Conservation (phyloP, 2,888 invertebrate species). For the Athripsodes cinereus region DNA sequence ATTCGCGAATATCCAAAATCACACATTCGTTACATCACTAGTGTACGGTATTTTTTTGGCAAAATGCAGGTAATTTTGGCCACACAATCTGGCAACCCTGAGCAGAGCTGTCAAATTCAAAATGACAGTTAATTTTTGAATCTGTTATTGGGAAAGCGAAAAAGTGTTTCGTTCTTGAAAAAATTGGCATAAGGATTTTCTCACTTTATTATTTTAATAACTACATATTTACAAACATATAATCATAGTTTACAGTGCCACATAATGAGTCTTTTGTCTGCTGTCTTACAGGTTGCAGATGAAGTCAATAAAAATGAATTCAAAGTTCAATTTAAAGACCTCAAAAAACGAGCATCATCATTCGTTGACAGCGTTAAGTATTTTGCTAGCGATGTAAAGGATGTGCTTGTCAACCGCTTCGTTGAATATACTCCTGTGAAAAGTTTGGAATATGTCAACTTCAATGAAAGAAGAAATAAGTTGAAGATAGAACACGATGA, state of each 20-base stretch:
- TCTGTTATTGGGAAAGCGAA: too few species aligned
- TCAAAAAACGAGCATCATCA: constrained; percentile 25
- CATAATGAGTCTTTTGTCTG: constrained; percentile 42
- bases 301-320: constrained; percentile 37
- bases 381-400: constrained; percentile 19
- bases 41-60: too few species aligned
- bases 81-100: too few species aligned
- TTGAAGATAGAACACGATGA: constrained; percentile 15
- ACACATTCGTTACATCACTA: too few species aligned
- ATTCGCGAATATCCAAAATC: too few species aligned
- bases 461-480: constrained; percentile 13
- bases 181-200: too few species aligned
- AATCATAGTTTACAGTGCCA: too few species aligned
- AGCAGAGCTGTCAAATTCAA: too few species aligned
- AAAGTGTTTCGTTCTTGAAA: too few species aligned
- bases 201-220: too few species aligned
- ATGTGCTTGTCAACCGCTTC: constrained; percentile 18
- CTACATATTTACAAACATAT: constrained; percentile 1
- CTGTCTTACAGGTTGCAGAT: constrained; percentile 39
- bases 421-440: constrained; percentile 18
- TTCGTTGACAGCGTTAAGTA: constrained; percentile 21
- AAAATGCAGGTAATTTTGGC: too few species aligned
- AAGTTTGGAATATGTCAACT: constrained; percentile 20
- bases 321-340: constrained; percentile 37
- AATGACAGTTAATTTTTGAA: too few species aligned